Conservation (phyloP, 1,140 invertebrate species). For the Trichonephila inaurata region DNA sequence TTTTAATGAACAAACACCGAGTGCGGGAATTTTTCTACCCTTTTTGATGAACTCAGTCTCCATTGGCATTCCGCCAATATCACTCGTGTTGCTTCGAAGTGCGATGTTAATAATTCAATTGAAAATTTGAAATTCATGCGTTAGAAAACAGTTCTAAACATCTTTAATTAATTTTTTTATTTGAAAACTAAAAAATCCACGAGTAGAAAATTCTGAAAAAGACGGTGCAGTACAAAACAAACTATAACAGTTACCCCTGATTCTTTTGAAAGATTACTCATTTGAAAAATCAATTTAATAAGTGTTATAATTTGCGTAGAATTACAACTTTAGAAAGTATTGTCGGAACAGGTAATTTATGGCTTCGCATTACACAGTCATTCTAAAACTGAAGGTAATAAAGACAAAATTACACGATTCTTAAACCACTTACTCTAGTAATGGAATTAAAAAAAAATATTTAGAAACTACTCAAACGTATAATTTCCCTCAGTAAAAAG, state of each 20-base stretch:
- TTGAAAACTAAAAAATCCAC: no score
- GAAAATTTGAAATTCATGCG: no score
- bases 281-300: not conserved
- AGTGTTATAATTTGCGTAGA: not conserved
- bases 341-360: not conserved
- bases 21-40: no score
- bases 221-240: not conserved
- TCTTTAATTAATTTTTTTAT: no score
- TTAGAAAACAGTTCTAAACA: no score
- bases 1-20: no score
- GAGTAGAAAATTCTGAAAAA: no score
- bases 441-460: not conserved
- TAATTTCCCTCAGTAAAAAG: not conserved
- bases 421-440: not conserved
- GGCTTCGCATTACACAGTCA: not conserved
- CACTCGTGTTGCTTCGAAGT: no score
- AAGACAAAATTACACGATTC: not conserved
- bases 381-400: not conserved
- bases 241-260: not conserved
- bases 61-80: no score
- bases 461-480: constrained; percentile 3
- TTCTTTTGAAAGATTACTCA: not conserved
- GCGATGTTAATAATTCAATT: no score
- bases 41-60: no score
- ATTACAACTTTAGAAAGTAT: not conserved